Percentiles rank a stretch among this genome's conserved stretches.
Evolutionary conservation across 2,797 vertebrate genomes (phyloP).

Genomic region (Notoglanidium macrostoma): DNA sequence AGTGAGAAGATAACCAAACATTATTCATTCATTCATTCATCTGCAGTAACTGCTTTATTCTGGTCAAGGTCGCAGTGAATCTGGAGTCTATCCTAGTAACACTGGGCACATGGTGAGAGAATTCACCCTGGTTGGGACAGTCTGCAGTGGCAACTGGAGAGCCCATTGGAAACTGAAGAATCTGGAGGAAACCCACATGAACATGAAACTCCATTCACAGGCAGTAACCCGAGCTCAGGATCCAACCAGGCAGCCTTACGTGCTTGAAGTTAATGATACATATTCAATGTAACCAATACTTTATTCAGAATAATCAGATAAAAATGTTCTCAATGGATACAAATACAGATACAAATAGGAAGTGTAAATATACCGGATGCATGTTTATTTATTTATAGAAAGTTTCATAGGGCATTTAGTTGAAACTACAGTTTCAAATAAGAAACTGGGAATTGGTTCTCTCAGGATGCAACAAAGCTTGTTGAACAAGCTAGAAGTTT

Average conservation of each 20-base stretch:
- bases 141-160: neutral
- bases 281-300: neutral
- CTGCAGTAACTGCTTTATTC: neutral
- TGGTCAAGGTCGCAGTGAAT: neutral
- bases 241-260: neutral
- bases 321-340: neutral
- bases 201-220: neutral
- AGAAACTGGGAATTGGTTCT: no score
- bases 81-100: neutral
- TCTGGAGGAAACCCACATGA: neutral
- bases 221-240: neutral
- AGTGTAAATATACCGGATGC: neutral
- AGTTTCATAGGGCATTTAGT: no score
- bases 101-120: neutral
- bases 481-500: no score
- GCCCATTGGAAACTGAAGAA: neutral
- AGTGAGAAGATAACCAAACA: neutral
- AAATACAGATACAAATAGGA: neutral
- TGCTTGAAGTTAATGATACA: neutral
- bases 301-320: neutral
- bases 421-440: no score
- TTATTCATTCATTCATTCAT: constrained; percentile 13
- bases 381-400: neutral
- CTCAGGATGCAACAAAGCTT: no score
- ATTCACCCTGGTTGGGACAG: neutral